Conservation (phyloP, 2,113 vertebrate genomes). For the Cranoglanis bouderius region DNA sequence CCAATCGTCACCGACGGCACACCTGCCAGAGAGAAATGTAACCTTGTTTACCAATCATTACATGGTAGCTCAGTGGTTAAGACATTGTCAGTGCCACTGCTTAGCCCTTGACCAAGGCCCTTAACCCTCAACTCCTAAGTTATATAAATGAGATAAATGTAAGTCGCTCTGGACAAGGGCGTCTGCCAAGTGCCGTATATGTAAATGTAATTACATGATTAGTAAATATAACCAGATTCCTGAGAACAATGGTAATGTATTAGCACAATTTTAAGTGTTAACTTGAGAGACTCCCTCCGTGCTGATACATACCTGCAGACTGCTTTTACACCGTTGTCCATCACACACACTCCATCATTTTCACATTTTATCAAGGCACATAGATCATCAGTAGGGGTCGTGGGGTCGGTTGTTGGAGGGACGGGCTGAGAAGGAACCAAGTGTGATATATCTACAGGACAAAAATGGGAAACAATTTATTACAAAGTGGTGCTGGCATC, state of each 20-base stretch:
- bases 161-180: too few relatives aligned
- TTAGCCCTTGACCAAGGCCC: too few relatives aligned
- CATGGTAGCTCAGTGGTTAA: not conserved
- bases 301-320: slow-evolving; percentile 80
- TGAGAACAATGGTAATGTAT: not conserved
- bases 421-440: slow-evolving; percentile 67
- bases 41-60: not conserved
- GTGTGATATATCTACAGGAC: slow-evolving; percentile 80
- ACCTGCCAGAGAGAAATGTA: slow-evolving; percentile 69
- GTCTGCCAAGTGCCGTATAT: too few relatives aligned
- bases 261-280: not conserved
- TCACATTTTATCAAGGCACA: slow-evolving; percentile 75
- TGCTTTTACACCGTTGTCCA: slow-evolving; percentile 20
- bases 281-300: not conserved
- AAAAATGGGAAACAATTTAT: not conserved
- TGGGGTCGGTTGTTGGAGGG: slow-evolving; percentile 44
- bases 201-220: not conserved
- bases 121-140: too few relatives aligned
- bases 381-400: not conserved
- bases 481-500: not conserved
- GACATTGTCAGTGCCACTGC: too few relatives aligned
- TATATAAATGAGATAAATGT: too few relatives aligned
- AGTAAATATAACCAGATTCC: not conserved
- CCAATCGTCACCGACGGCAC: slow-evolving; percentile 78
- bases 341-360: slow-evolving; percentile 79